phyloP scores from a whole-genome alignment of 2,888 invertebrate genomes.

The Andrena bucephala region DNA sequence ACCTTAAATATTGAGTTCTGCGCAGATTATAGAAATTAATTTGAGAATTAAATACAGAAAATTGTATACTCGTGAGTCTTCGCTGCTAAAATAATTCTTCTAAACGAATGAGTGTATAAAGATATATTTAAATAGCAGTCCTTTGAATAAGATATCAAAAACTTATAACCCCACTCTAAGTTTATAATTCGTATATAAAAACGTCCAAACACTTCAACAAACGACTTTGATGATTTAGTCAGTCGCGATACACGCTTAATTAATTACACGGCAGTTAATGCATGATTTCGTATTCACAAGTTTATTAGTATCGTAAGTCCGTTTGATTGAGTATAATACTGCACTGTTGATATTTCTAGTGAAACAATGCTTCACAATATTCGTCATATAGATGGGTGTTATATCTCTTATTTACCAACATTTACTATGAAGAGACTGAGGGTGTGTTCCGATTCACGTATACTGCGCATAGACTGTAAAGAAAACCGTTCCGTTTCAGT shows the following conservation, averaged over 20 bases:
- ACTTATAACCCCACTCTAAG: conserved; percentile 11
- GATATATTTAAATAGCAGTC: not conserved
- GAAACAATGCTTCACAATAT: conserved; percentile 22
- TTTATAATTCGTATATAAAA: conserved; percentile 21
- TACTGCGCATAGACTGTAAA: too few species aligned
- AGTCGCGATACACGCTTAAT: conserved; percentile 16
- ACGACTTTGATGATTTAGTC: conserved; percentile 11
- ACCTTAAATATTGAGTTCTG: conserved; percentile 35
- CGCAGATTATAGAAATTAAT: not conserved
- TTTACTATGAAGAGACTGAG: not conserved
- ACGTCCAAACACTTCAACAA: conserved; percentile 17
- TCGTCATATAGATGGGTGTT: conserved; percentile 10
- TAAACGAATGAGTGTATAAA: not conserved
- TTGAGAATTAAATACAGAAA: not conserved
- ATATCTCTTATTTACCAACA: conserved; percentile 24
- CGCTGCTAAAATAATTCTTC: conserved; percentile 1
- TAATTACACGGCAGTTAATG: conserved; percentile 21
- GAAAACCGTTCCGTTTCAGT: too few species aligned
- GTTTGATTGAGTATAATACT: conserved; percentile 27
- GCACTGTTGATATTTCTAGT: conserved; percentile 43
- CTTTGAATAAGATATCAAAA: conserved; percentile 5
- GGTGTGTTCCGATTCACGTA: too few species aligned
- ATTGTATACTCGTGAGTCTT: not conserved
- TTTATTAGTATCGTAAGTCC: conserved; percentile 29
- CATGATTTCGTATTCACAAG: conserved; percentile 44